Evolutionary conservation across 2,888 invertebrate species (phyloP), one percentile per base, ranked within the genome.

Genomic region (Hylaea fasciaria): DNA sequence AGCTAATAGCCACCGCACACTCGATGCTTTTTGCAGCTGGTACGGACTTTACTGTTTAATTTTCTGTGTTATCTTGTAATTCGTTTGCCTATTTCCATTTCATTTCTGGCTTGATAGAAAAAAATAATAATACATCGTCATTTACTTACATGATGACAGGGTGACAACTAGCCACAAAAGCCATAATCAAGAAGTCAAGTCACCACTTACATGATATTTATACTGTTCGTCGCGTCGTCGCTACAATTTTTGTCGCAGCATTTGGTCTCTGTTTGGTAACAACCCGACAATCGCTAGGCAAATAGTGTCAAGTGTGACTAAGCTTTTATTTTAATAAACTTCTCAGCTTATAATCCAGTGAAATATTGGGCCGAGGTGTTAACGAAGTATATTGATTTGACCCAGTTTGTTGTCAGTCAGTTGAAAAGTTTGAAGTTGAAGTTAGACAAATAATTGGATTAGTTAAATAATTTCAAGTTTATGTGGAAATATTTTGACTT

Each of bases 341-440:
- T 57, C 50, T 32, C 22, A 57, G 64, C 53, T 62, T 64, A 65
- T 65, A 62, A 66, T 41, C 55, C 63, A 56, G 61, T 64, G 56
- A 66, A 66, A 65, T 65, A 66, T 62, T 44, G 43, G 29, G 28
- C 40, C 56, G 32, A 53, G 51, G 61, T 57, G 56, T 56, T 62
- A 62, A 62, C 56, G 40, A 50, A 56, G 47, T 51, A 41, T 61
- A 62, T 57, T 48, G 56, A 62, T 62, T 57, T 62, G 61, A 62
- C 61, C 61, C 32, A 62, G 13, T 56, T 61, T 22, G 32, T 22
- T 47, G 47, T 43, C 37, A 46, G 47, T 43, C 37, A 46, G 41
- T 50, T 51, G 43, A 52, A 51, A 40, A 43, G 56, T 43, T 48
- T 53, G 44, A 47, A 56, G 48, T 48, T 49, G 46, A 46, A 46